Base-by-base conservation (phyloP, 2,797 vertebrate genomes). In the Fringilla coelebs region DNA sequence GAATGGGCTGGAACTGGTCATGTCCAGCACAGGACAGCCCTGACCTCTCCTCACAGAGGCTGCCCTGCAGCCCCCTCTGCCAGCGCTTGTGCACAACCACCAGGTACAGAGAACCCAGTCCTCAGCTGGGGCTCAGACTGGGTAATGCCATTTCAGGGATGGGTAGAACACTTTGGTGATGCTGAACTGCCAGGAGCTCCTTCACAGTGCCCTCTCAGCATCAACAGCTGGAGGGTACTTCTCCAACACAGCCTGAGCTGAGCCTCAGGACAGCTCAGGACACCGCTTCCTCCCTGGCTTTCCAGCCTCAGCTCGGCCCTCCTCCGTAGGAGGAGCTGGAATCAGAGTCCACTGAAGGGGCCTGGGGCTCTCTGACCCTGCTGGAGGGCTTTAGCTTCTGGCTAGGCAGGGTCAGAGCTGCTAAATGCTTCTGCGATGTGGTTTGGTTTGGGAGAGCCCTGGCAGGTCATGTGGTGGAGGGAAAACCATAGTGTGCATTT, bases 31-130 rank as follows among this genome's bases (percentile, higher is more conserved):
- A 25, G 49, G 57, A 70, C 28, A 71, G 51, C 18, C 58, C n/a
- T 0, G 0, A 10, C 25, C 29, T 14, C n/a, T 40, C 43, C 36
- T 68, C 48, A 36, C 34, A 75, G 62, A 61, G 12, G 29, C 31
- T 5, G 5, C n/a, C n/a, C 57, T 67, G 38, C 24, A 78, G 34
- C 10, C 17, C 9, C 6, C 52, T 1, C 57, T 32, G 34, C 26
- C 52, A 62, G 29, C 22, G 32, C 6, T 28, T 48, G 28, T 60
- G 43, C 70, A 52, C 9, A 4, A 26, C 22, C 17, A 54, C 22
- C 28, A 2, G 2, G 21, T 2, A 68, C 9, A 54, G 8, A 45
- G 51, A 86, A 40, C 1, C 0, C 43, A 13, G 5, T 17, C 36
- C 38, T 20, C 43, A 48, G 14, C 20, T 20, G 4, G 45, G 19